Percentiles rank a stretch among this genome's conserved stretches.
Evolutionary conservation across 2,888 invertebrate genomes (phyloP).

Genomic region (Atethmia centrago): DNA sequence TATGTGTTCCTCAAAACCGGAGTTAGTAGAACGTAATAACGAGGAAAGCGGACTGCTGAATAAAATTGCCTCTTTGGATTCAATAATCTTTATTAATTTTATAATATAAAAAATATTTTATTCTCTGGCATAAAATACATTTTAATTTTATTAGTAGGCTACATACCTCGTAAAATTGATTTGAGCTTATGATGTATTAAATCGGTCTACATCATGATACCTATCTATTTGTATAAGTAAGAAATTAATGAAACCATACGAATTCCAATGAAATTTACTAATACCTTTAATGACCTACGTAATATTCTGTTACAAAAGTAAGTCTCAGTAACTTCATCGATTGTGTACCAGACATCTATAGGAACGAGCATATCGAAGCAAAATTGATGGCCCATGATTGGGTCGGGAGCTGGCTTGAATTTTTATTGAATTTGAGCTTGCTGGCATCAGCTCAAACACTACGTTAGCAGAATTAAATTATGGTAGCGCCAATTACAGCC

Average conservation of each 20-base stretch:
- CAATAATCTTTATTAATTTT: too few relatives aligned
- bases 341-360: constrained; percentile 48
- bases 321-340: constrained; percentile 22
- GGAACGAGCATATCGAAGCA: constrained; percentile 64
- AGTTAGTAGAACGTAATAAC: constrained; percentile 30
- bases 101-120: too few relatives aligned
- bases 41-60: constrained; percentile 14
- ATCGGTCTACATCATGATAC: not conserved
- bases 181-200: not conserved
- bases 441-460: constrained; percentile 88
- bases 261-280: constrained; percentile 5
- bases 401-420: constrained; percentile 73
- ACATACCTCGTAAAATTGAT: too few relatives aligned
- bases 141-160: too few relatives aligned
- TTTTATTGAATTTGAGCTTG: constrained; percentile 85
- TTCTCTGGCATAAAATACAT: too few relatives aligned
- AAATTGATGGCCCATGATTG: constrained; percentile 78
- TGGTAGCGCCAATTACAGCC: constrained; percentile 87
- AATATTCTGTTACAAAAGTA: constrained; percentile 7
- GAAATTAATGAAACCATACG: not conserved
- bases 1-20: constrained; percentile 42
- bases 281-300: not conserved
- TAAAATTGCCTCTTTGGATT: constrained; percentile 7
- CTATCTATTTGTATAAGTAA: not conserved
- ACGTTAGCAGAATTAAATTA: constrained; percentile 88